phyloP scores from a whole-genome alignment of 2,797 vertebrate species.

The Danio choprae region DNA sequence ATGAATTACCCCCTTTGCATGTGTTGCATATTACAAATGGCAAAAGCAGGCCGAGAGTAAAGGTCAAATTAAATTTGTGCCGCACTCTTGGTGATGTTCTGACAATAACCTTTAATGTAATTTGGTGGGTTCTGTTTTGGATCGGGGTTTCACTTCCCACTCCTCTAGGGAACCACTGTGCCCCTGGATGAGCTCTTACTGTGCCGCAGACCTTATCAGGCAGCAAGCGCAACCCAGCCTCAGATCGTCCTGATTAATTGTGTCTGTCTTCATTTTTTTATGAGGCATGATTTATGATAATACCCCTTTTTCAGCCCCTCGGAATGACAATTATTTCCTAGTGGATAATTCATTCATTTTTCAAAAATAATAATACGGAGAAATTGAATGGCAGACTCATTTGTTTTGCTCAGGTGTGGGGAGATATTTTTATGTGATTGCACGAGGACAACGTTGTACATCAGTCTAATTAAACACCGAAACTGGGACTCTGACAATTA shows the following conservation, averaged over 20 bases:
- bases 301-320: constrained; percentile 63
- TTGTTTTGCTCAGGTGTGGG: constrained; percentile 73
- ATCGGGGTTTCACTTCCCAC: constrained; percentile 58
- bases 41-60: constrained; percentile 60
- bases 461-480: constrained; percentile 58
- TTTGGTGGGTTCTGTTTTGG: constrained; percentile 64
- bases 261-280: constrained; percentile 63
- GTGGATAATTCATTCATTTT: constrained; percentile 75
- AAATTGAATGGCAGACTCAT: constrained; percentile 76
- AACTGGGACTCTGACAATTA: constrained; percentile 64
- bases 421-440: constrained; percentile 67
- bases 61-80: constrained; percentile 67
- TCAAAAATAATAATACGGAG: constrained; percentile 80
- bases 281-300: constrained; percentile 66
- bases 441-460: constrained; percentile 63
- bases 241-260: constrained; percentile 68
- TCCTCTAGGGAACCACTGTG: constrained; percentile 60
- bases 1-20: constrained; percentile 63
- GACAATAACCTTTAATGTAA: constrained; percentile 69
- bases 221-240: constrained; percentile 56
- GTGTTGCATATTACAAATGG: constrained; percentile 63
- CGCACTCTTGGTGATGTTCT: constrained; percentile 57
- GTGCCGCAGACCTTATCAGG: constrained; percentile 64
- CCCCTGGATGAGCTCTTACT: constrained; percentile 60
- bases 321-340: constrained; percentile 68